Evolutionary conservation across 2,797 vertebrate species (phyloP).

Genomic region (Oryzias dopingdopingensis): DNA sequence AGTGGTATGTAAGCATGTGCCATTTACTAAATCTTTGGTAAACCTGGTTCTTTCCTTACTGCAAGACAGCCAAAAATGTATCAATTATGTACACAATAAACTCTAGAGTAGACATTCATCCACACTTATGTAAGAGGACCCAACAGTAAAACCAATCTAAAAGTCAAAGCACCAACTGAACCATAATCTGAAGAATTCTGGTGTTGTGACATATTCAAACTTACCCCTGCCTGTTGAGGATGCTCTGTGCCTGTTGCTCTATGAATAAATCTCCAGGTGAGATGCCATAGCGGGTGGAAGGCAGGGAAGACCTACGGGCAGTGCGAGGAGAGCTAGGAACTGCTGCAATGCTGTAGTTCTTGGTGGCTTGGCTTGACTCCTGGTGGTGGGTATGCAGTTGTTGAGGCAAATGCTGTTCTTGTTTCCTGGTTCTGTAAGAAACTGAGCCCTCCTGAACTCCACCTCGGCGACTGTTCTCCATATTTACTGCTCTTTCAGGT

Average conservation of each 20-base stretch:
- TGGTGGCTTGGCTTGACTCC: slow-evolving; percentile 67
- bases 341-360: slow-evolving; percentile 71
- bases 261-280: slow-evolving; percentile 85
- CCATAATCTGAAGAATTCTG: background rate
- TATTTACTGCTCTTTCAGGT: slow-evolving; percentile 78
- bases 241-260: slow-evolving; percentile 83
- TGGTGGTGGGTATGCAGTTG: slow-evolving; percentile 44
- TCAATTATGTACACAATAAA: too few relatives aligned
- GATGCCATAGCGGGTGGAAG: slow-evolving; percentile 81
- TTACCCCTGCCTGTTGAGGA: slow-evolving; percentile 89
- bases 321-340: slow-evolving; percentile 85
- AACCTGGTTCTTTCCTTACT: too few relatives aligned
- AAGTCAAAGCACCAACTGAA: background rate
- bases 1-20: too few relatives aligned
- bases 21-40: too few relatives aligned
- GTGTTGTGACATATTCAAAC: slow-evolving; percentile 30
- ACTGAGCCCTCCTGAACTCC: slow-evolving; percentile 45
- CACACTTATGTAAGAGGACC: too few relatives aligned
- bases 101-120: too few relatives aligned
- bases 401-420: slow-evolving; percentile 40
- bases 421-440: slow-evolving; percentile 40
- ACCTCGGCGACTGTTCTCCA: slow-evolving; percentile 78
- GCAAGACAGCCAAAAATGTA: too few relatives aligned
- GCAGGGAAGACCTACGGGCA: slow-evolving; percentile 77
- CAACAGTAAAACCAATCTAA: too few relatives aligned